Evolutionary conservation across 2,888 invertebrate genomes (phyloP), one percentile per base, ranked within the genome.

Genomic region (Sesia apiformis): DNA sequence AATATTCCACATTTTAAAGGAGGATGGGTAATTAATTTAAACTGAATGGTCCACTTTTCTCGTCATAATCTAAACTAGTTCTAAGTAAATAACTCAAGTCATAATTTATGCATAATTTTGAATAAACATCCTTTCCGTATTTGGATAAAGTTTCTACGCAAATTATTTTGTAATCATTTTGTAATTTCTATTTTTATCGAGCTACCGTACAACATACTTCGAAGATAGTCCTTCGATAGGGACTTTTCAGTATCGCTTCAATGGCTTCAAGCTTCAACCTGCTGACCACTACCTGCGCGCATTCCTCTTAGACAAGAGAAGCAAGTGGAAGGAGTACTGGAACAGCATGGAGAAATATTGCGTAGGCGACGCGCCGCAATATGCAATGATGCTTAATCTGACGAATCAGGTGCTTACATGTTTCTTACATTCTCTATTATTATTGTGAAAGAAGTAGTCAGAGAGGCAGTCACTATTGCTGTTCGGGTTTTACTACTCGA

Each of bases 1-100:
- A 84, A 92, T 97, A 60, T 98, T 97, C 94, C 93, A 95, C 62
- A 92, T 94, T 54, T 94, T 93, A 63, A 92, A 92, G 54, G 82
- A 91, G 3, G 90, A 91, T 53, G 95, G 96, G 67, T 92, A 68
- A 81, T 90, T 58, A 23, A 23, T 23, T 23, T 23, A 23, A 23
- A 1, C 23, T 23, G 23, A 2, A 23, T 23, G 1, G 39, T 56
- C 7, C 5, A 42, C 1, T 23, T 23, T 23, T 23, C 23, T 23
- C 23, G 23, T 23, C 23, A 23, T 23, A 1, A 23, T 23, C 23
- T 23, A 23, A 23, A 23, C 23, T 23, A 23, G 23, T 23, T 23
- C 23, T 23, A 23, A 23, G 23, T 23, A 23, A 23, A 23, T 23
- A 23, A 23, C 23, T 23, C 23, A 23, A 23, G 2, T 23, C n/a